phyloP scores from a whole-genome alignment of 2,888 invertebrate genomes.

The Sisyra nigra region DNA sequence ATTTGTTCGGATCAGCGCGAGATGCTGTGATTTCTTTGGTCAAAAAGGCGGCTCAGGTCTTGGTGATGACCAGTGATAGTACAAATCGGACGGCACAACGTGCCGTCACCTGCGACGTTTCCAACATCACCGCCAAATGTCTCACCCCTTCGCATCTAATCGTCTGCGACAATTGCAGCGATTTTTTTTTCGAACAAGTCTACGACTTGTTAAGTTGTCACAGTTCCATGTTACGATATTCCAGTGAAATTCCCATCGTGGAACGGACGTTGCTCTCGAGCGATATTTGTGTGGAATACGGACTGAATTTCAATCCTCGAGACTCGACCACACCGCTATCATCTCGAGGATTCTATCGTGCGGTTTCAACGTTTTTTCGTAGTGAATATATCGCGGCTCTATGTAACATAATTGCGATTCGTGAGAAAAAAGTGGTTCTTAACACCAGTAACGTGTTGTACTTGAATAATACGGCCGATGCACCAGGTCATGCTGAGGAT shows the following conservation, averaged over 20 bases:
- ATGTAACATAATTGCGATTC: conserved; percentile 57
- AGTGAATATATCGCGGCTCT: conserved; percentile 56
- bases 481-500: too few relatives aligned
- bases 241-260: conserved; percentile 44
- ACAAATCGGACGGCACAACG: conserved; percentile 38
- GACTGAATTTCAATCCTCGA: conserved; percentile 43
- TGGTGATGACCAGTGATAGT: conserved; percentile 53
- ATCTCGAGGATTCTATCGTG: conserved; percentile 33
- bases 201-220: conserved; percentile 61
- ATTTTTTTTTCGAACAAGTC: conserved; percentile 50
- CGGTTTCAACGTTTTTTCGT: conserved; percentile 45
- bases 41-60: conserved; percentile 76
- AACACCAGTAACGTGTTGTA: conserved; percentile 34
- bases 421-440: conserved; percentile 45
- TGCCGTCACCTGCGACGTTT: conserved; percentile 3
- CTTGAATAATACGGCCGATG: conserved; percentile 2
- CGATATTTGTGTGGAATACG: conserved; percentile 40
- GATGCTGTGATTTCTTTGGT: conserved; percentile 87
- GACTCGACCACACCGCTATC: conserved; percentile 28
- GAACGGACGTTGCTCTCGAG: conserved; percentile 42
- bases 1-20: conserved; percentile 71
- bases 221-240: conserved; percentile 37
- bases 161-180: conserved; percentile 59
- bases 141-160: conserved; percentile 58
- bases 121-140: conserved; percentile 29